Evolutionary conservation across 92 coral and sea anemone genomes (phyloP).

Genomic region (Palythoa heliodiscus): DNA sequence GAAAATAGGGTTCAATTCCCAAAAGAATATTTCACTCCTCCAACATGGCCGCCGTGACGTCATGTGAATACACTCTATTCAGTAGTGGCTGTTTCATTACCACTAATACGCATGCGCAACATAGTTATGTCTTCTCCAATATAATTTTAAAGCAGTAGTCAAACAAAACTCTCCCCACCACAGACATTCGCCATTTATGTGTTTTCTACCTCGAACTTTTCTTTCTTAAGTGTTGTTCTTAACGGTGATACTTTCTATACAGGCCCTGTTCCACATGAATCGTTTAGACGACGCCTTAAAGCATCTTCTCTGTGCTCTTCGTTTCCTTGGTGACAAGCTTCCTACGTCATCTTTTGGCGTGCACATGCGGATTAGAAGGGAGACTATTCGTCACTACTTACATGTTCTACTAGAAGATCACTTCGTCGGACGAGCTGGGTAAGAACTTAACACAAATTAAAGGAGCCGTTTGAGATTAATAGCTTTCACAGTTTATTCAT

Average conservation of each 20-base stretch:
- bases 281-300: constrained; percentile 86
- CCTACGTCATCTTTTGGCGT: constrained; percentile 71
- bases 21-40: no score
- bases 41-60: no score
- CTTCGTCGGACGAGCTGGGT: constrained; percentile 82
- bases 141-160: no score
- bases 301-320: constrained; percentile 75
- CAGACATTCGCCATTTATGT: not conserved
- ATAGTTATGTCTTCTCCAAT: no score
- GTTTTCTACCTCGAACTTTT: not conserved
- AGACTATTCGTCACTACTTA: constrained; percentile 77
- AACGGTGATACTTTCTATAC: not conserved
- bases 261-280: constrained; percentile 94
- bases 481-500: no score
- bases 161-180: not conserved
- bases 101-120: no score
- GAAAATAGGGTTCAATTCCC: no score
- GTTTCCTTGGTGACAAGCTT: constrained; percentile 77
- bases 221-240: not conserved
- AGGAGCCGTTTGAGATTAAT: not conserved
- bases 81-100: no score
- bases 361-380: constrained; percentile 65
- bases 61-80: no score
- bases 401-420: constrained; percentile 72
- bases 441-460: not conserved